Evolutionary conservation across 2,888 invertebrate species (phyloP).

Genomic region (Punctoribates punctum): DNA sequence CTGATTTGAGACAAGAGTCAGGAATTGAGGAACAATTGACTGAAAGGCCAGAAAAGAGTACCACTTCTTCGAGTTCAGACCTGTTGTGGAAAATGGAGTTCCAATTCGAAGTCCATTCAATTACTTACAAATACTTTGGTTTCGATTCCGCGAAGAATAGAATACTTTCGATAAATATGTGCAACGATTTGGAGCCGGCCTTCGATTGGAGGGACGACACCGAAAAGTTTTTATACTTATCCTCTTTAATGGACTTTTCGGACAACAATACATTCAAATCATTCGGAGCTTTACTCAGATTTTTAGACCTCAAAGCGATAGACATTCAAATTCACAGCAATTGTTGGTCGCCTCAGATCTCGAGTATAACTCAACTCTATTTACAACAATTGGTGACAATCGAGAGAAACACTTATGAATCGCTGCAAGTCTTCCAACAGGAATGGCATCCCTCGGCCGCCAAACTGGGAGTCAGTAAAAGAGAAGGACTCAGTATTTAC

Average conservation of each 20-base stretch:
- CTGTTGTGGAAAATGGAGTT: neutral
- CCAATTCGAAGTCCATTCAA: constrained; percentile 27
- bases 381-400: constrained; percentile 36
- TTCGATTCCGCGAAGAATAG: constrained; percentile 22
- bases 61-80: neutral
- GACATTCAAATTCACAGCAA: neutral
- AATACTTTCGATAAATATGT: constrained; percentile 26
- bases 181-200: too few species aligned
- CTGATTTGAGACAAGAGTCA: neutral
- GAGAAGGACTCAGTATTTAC: constrained; percentile 70
- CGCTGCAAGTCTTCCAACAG: constrained; percentile 71
- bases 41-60: neutral
- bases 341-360: neutral
- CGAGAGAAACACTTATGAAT: constrained; percentile 50
- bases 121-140: constrained; percentile 6
- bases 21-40: neutral
- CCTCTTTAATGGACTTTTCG: constrained; percentile 53
- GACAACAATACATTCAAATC: constrained; percentile 36
- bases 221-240: constrained; percentile 52
- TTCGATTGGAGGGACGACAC: constrained; percentile 48
- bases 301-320: constrained; percentile 23
- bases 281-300: constrained; percentile 40
- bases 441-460: constrained; percentile 70
- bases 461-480: constrained; percentile 63
- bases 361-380: neutral